Evolutionary conservation across 2,113 vertebrate species (phyloP), one percentile per base, ranked within the genome.

Genomic region (Poeciliopsis prolifica): DNA sequence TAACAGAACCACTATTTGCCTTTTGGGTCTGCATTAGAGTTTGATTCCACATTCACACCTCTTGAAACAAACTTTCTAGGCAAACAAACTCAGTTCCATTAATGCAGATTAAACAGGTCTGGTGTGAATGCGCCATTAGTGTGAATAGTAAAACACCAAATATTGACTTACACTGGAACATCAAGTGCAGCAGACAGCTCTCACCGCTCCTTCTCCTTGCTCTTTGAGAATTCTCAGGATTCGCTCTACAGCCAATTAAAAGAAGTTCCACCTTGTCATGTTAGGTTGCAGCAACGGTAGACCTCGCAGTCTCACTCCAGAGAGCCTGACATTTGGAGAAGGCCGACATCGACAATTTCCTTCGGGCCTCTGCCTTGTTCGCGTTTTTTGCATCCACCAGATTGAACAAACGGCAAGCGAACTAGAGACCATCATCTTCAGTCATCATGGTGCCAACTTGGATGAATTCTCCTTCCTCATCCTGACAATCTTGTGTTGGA

Each of bases 151-250:
- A 64, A 30, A 64, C 62, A 33, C 28, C 28, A 63, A 63, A 5
- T 63, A 22, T 28, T 64, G 33, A 64, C 30, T 48, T 48, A 48
- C 44, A 64, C 33, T 33, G 62, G 62, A 33, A 64, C 62, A 64
- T 14, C 14, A 15, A 64, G 62, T 64, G 62, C 29, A 64, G 44
- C 14, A 48, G 14, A 48, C 44, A 5, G 1, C 15, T 48, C 44
- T 48, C 14, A 15, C 5, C 15, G 14, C 44, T 48, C 44, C 15
- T 3, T 48, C 44, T 19, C 17, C 14, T 48, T 48, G 44, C 15
- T 19, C 44, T 48, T 48, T 48, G 5, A 19, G 44, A 5, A 48
- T 48, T 19, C 44, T 48, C 44, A 64, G 26, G 3, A 64, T 22
- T 1, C 31, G 30, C 7, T 64, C 62, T 22, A 24, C 62, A 22